Percentiles rank a stretch among this genome's conserved stretches.
These are phyloP conservation scores for Limnodromus scolopaceus DNA, from an alignment of 2,797 vertebrate species.

Conservation along the genomic window DNA sequence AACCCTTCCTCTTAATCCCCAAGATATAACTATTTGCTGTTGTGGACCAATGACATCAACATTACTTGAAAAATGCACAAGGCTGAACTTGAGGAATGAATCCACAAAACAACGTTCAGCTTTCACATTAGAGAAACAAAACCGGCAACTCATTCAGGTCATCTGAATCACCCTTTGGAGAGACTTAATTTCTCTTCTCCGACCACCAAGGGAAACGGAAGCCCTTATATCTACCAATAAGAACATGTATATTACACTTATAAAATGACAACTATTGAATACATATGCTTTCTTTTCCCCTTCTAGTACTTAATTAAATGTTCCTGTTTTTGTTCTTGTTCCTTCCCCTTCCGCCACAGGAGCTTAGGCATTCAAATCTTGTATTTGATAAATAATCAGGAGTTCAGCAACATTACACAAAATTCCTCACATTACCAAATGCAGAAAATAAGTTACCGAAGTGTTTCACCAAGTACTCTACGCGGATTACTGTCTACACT, in stretches of 20 bases:
- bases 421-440: background rate
- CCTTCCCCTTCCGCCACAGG: background rate
- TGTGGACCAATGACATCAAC: background rate
- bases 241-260: background rate
- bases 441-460: background rate
- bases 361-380: accelerated
- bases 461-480: background rate
- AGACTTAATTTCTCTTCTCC: background rate
- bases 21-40: background rate
- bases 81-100: background rate
- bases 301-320: background rate
- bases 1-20: background rate
- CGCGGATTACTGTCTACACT: background rate
- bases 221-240: background rate
- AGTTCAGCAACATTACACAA: background rate
- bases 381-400: background rate
- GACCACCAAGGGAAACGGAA: background rate
- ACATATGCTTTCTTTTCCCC: background rate
- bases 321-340: background rate
- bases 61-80: background rate
- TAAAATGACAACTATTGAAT: background rate
- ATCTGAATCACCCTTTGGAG: background rate
- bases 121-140: background rate
- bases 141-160: background rate
- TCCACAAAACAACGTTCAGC: background rate